Conservation (phyloP, 2,888 invertebrate genomes). For the Aleiodes leptofemur region DNA sequence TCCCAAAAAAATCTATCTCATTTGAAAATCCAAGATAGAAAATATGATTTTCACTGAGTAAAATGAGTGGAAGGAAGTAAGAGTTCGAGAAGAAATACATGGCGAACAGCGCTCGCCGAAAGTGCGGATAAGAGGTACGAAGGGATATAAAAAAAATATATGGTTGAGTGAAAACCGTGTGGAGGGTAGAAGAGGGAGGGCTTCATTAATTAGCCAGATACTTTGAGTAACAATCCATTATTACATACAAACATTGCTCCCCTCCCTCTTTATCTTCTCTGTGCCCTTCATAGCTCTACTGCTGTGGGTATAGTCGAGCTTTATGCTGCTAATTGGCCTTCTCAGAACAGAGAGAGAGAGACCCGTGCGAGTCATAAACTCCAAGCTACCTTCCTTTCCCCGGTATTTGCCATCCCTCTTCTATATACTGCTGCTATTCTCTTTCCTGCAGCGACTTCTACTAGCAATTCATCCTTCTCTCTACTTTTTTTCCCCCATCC, state of each 20-base stretch:
- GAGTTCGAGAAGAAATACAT: conserved; percentile 3
- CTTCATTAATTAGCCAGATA: conserved; percentile 76
- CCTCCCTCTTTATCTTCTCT: conserved; percentile 40
- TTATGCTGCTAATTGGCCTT: conserved; percentile 75
- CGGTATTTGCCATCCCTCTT: conserved; percentile 42
- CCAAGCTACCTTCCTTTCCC: conserved; percentile 60
- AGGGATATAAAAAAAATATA: conserved; percentile 20
- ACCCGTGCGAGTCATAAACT: conserved; percentile 73
- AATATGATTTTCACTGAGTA: background rate
- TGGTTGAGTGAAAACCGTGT: conserved; percentile 54
- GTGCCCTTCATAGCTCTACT: conserved; percentile 47
- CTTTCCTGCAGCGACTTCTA: conserved; percentile 48
- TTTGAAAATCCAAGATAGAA: background rate
- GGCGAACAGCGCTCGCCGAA: conserved; percentile 29
- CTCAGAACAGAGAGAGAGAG: conserved; percentile 63
- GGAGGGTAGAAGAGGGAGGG: conserved; percentile 61
- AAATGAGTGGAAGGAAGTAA: conserved; percentile 16
- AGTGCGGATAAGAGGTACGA: conserved; percentile 38
- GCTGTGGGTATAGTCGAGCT: conserved; percentile 68
- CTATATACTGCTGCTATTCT: conserved; percentile 43
- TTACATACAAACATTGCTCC: conserved; percentile 73
- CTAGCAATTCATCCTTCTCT: conserved; percentile 35
- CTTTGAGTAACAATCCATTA: conserved; percentile 76
- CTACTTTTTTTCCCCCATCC: conserved; percentile 48
- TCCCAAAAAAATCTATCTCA: too few relatives aligned